Base-by-base conservation (phyloP, 2,888 invertebrate species). In the Lasioglossum villosulum region DNA sequence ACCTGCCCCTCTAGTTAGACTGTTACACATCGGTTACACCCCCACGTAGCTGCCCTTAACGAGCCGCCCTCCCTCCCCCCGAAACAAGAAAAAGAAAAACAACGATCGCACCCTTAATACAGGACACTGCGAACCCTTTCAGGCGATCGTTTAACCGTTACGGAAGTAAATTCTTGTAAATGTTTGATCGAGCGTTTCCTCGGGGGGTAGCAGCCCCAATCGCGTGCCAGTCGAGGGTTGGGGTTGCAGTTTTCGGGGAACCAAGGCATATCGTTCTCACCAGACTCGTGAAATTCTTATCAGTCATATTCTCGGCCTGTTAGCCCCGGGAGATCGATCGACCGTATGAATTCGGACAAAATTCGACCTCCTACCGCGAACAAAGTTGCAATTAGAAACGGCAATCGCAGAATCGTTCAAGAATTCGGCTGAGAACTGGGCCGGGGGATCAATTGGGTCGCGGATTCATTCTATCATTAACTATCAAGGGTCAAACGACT, bases 261-360 rank as follows among this genome's bases (percentile, higher is more conserved):
- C 66, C 56, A 83, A 83, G 83, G 83, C 83, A 83, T 83, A 83
- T 83, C 82, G 83, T 83, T 83, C 82, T 83, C 82, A 73, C 59
- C 27, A 42, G 34, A 37, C 68, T 68, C 68, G 68, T 37, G 34
- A 39, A 68, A 37, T 68, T 37, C 37, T 68, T 68, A 39, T 68
- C 37, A 23, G 68, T 68, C 30, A 34, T 66, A 66, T 66, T 66
- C 34, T 34, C 66, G 66, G 66, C 34, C 34, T 34, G 34, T 66
- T 66, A 34, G 34, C 66, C 30, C 34, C 34, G 66, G 34, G 19
- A 66, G 19, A 34, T 30, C 66, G 66, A 66, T 34, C 66, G 66
- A 30, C 16, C 5, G 27, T 16, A 6, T 23, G 16, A 34, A 66
- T 34, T 66, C 66, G 66, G 66, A 52, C 30, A 30, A 27, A 30